A percentile compares a stretch with the other conserved stretches of the same genome.
Evolutionary conservation across 35 echinoderm and acorn worm species (phyloP).

Genomic region (Amphiura filiformis): DNA sequence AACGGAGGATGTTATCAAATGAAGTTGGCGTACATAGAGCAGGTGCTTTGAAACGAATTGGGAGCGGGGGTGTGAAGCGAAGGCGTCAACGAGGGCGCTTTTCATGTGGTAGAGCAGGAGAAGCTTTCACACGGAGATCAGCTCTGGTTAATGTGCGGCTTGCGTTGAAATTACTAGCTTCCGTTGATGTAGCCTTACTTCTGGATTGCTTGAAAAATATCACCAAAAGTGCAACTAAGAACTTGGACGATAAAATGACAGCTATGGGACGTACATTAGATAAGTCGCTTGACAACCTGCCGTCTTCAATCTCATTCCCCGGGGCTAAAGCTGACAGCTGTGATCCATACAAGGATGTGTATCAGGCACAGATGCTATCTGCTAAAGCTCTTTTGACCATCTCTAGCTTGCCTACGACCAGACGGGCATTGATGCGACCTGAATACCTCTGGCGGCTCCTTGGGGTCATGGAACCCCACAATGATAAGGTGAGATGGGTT

Average conservation of each 20-base stretch:
- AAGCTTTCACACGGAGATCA: background rate
- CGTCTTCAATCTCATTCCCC: conserved; percentile 13
- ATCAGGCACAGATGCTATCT: conserved; percentile 41
- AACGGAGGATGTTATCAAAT: background rate
- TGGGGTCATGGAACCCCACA: conserved; percentile 41
- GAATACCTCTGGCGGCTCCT: conserved; percentile 44
- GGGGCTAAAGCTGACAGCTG: background rate
- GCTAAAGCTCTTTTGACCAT: conserved; percentile 55
- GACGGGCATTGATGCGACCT: conserved; percentile 39
- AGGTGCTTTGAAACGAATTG: background rate
- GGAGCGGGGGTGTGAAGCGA: background rate
- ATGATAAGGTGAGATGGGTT: conserved; percentile 39
- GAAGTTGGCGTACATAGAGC: background rate
- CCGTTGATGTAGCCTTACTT: conserved; percentile 46
- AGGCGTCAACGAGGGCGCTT: background rate
- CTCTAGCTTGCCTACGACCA: conserved; percentile 43
- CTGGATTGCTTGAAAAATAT: conserved; percentile 52
- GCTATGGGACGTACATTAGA: no score
- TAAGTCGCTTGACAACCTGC: background rate
- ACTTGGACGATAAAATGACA: background rate
- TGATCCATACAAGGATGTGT: conserved; percentile 6
- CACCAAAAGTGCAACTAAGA: background rate
- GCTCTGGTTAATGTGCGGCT: conserved; percentile 13
- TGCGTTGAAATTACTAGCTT: conserved; percentile 32
- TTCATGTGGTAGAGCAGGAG: background rate